These are phyloP conservation scores for Helleia helle DNA, from an alignment of 2,888 invertebrate species.

Conservation along the genomic window DNA sequence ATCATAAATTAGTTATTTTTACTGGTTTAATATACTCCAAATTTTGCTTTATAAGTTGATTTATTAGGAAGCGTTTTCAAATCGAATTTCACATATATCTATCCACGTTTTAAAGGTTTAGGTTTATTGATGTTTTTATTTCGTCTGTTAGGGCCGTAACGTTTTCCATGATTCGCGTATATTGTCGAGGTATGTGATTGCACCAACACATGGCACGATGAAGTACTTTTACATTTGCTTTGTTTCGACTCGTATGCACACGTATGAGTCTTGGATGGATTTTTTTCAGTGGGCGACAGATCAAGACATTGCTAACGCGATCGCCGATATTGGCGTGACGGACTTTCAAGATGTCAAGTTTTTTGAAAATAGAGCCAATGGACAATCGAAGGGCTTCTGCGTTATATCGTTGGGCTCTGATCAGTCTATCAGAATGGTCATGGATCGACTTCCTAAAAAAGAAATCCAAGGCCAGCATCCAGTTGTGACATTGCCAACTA, in stretches of 20 bases:
- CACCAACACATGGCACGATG: slow-evolving; percentile 15
- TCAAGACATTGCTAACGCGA: slow-evolving; percentile 94
- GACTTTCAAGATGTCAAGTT: slow-evolving; percentile 99
- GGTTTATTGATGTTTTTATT: background rate
- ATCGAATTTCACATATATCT: too few species aligned
- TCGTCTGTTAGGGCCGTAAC: background rate
- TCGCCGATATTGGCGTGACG: slow-evolving; percentile 88
- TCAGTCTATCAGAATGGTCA: slow-evolving; percentile 87
- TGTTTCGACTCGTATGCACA: slow-evolving; percentile 24
- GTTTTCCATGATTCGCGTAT: background rate
- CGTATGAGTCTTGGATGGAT: slow-evolving; percentile 47
- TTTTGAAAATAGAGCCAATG: slow-evolving; percentile 98
- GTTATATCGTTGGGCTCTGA: slow-evolving; percentile 96
- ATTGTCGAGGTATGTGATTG: slow-evolving; percentile 21
- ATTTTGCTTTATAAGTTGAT: too few species aligned
- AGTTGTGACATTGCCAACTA: slow-evolving; percentile 95
- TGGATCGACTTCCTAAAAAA: slow-evolving; percentile 96
- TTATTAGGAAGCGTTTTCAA: too few species aligned
- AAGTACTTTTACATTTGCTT: slow-evolving; percentile 26
- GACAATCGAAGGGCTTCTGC: slow-evolving; percentile 98
- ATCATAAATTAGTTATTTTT: background rate
- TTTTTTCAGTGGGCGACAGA: slow-evolving; percentile 96
- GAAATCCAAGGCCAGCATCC: slow-evolving; percentile 97
- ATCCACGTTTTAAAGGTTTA: background rate
- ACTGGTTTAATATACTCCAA: too few species aligned